These are phyloP conservation scores for Otis tarda DNA, from an alignment of 2,113 vertebrate genomes.

Conservation along the genomic window DNA sequence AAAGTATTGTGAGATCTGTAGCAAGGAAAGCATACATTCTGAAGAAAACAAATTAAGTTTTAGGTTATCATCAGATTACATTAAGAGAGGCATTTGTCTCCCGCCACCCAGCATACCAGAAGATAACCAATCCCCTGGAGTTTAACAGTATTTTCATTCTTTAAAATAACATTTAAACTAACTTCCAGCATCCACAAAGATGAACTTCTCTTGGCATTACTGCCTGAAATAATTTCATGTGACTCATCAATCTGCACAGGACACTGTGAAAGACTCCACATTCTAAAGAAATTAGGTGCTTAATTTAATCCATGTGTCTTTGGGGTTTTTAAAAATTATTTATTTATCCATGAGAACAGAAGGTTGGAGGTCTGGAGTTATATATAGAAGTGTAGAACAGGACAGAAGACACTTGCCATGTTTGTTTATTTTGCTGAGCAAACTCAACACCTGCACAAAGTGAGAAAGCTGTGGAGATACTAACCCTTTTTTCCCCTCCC, in stretches of 20 bases:
- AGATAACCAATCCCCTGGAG: background rate
- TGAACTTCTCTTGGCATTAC: conserved; percentile 11
- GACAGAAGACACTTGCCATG: background rate
- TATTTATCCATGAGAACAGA: conserved; percentile 46
- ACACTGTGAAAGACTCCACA: conserved; percentile 22
- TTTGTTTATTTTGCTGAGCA: background rate
- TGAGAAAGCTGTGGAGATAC: background rate
- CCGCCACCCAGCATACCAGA: background rate
- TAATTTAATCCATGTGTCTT: conserved; percentile 51
- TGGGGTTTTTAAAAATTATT: conserved; percentile 70
- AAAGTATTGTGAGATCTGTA: background rate
- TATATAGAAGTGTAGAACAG: background rate
- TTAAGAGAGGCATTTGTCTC: background rate
- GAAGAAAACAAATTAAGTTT: background rate
- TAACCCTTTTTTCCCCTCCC: background rate
- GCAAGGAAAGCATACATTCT: background rate
- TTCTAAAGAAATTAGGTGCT: conserved; percentile 65
- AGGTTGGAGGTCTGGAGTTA: conserved; percentile 34
- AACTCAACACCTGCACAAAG: background rate
- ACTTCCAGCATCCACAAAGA: background rate
- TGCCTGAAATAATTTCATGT: conserved; percentile 45
- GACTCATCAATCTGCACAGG: conserved; percentile 58
- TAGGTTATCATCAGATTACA: background rate
- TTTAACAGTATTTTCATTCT: background rate
- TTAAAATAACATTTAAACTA: conserved; percentile 7